phyloP scores from a whole-genome alignment of 2,888 invertebrate genomes.

The Lithophane semibrunnea region DNA sequence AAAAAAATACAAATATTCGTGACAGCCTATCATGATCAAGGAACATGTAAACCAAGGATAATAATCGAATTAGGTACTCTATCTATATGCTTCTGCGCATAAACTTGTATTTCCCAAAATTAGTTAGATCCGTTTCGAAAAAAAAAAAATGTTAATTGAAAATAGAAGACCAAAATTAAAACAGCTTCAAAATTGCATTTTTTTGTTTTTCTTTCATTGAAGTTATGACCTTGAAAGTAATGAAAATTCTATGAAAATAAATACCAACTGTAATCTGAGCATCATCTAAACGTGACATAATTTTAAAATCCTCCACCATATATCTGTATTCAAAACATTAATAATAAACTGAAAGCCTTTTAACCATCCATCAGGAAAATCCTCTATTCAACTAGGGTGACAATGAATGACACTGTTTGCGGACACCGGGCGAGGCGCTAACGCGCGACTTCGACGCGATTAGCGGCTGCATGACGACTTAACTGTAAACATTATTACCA shows the following conservation, averaged over 20 bases:
- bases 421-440: conserved; percentile 90
- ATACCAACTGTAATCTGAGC: no score
- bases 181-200: no score
- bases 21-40: neutral
- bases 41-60: neutral
- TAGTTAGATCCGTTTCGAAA: no score
- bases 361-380: conserved; percentile 73
- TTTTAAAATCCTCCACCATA: conserved; percentile 2
- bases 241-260: no score
- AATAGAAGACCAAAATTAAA: no score
- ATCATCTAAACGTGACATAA: neutral
- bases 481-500: conserved; percentile 90
- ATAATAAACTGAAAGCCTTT: conserved; percentile 62
- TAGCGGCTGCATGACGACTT: conserved; percentile 87
- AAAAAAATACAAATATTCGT: no score
- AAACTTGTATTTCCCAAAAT: no score
- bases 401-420: conserved; percentile 88
- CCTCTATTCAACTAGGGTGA: conserved; percentile 83
- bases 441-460: conserved; percentile 87
- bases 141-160: no score
- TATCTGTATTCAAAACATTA: conserved; percentile 56
- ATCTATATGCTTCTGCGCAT: no score
- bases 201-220: no score
- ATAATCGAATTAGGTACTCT: no score
- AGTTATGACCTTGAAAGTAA: no score